Evolutionary conservation across 2,888 invertebrate species (phyloP).

Genomic region (Dilophus febrilis): DNA sequence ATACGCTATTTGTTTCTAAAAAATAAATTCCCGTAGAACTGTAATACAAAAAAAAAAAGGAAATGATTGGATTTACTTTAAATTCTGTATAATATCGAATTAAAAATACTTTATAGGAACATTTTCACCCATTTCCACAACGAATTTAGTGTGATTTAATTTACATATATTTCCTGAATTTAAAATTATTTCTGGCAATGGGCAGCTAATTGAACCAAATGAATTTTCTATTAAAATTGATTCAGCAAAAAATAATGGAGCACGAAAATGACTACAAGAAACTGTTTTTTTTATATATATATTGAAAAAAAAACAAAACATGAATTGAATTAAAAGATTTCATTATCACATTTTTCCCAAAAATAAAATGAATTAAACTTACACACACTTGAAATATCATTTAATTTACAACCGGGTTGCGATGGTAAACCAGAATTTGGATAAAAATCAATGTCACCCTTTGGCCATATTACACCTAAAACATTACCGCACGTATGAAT

Average conservation of each 20-base stretch:
- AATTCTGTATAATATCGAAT: not conserved
- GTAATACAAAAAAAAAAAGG: conserved; percentile 2
- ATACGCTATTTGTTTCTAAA: conserved; percentile 21
- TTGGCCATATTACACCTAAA: conserved; percentile 22
- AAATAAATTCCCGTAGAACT: conserved; percentile 22
- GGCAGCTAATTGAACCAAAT: conserved; percentile 23
- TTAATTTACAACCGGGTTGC: conserved; percentile 23
- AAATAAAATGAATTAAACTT: too few species aligned
- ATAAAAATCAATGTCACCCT: conserved; percentile 25
- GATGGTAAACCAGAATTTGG: conserved; percentile 22
- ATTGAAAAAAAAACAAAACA: not conserved
- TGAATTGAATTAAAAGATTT: too few species aligned
- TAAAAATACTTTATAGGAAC: conserved; percentile 17
- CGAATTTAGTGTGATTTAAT: conserved; percentile 2
- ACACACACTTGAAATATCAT: conserved; percentile 20
- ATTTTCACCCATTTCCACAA: conserved; percentile 25
- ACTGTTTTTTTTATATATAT: conserved; percentile 5
- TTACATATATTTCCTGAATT: conserved; percentile 3
- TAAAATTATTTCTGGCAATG: conserved; percentile 9
- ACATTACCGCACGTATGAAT: conserved; percentile 26
- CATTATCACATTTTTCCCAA: too few species aligned
- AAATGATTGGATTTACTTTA: not conserved
- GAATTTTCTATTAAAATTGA: conserved; percentile 21
- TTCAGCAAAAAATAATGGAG: conserved; percentile 24
- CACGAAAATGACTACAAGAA: conserved; percentile 27